Base-by-base conservation (phyloP, 2,888 invertebrate species). In the Stramonita haemastoma region DNA sequence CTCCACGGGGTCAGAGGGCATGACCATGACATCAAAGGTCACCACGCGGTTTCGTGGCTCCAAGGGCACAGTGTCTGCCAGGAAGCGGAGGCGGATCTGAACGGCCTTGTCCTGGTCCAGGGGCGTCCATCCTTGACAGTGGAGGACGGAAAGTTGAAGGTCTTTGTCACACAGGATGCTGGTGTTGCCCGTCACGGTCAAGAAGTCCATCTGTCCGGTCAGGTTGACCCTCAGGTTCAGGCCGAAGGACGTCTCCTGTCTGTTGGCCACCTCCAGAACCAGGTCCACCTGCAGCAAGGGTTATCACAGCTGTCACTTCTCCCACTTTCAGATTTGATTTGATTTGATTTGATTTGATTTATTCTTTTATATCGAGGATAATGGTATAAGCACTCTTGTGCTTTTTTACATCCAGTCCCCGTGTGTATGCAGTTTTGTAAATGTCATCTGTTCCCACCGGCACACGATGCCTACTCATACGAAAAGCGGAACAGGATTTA, bases 181-280 rank as follows among this genome's bases (percentile, higher is more conserved):
- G 79, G 77, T 79, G 77, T 77, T 57, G 79, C 87, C 70, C 32
- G 77, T 81, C 57, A 29, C 17, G 0, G 79, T 57, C 36, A 32
- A 32, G 79, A 57, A 87, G 22, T 77, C 79, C 79, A 87, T 87
- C 29, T 46, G 84, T 15, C 88, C 88, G 29, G 83, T 32, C n/a
- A 89, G 70, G 73, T 11, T 70, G 70, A 85, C 85, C 2, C 15
- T 60, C 36, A 89, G 88, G 15, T 22, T 11, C 34, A 85, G 34
- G 11, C 84, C 88, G 73, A 84, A 89, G 17, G 88, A 70, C 26
- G 88, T 89, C 66, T 89, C 88, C 19, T 32, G 17, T 11, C 32
- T 46, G 84, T 89, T 89, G 26, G 73, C 32, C 70, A 87, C 60
- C 36, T 87, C n/a, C 60, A 85, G 22, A 15, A 85, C 60, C 13